These are phyloP conservation scores for Carabus problematicus DNA, from an alignment of 2,888 invertebrate species.

Conservation along the genomic window DNA sequence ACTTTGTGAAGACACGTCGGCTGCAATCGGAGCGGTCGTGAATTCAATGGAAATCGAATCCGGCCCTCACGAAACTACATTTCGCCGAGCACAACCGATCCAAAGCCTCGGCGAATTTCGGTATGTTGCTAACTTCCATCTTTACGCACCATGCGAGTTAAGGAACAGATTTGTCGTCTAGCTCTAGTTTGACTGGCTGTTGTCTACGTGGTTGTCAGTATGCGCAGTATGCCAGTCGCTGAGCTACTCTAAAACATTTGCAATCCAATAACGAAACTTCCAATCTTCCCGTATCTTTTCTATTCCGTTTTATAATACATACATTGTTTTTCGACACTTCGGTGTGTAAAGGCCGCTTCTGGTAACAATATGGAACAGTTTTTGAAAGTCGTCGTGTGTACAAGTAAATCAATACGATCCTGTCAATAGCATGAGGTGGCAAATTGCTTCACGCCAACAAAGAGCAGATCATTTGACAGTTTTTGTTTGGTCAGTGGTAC, in stretches of 20 bases:
- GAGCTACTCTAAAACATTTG: conserved; percentile 5
- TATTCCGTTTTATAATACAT: conserved; percentile 6
- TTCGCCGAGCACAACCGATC: conserved; percentile 29
- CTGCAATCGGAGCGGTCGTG: conserved; percentile 21
- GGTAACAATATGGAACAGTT: conserved; percentile 29
- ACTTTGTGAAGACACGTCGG: conserved; percentile 27
- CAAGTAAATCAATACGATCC: conserved; percentile 35
- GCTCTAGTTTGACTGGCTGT: too few species aligned
- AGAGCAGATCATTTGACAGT: conserved; percentile 23
- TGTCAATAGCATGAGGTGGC: conserved; percentile 30
- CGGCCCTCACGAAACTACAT: conserved; percentile 34
- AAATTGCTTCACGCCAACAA: conserved; percentile 24
- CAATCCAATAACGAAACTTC: conserved; percentile 11
- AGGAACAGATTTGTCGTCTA: conserved; percentile 12
- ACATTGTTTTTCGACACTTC: not conserved
- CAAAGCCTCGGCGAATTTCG: conserved; percentile 12
- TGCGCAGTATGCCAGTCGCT: conserved; percentile 5
- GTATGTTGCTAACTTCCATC: conserved; percentile 7
- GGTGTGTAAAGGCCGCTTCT: conserved; percentile 10
- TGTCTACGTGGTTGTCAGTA: too few species aligned
- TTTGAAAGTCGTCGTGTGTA: conserved; percentile 24
- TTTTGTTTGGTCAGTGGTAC: conserved; percentile 20
- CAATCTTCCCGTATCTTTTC: conserved; percentile 8
- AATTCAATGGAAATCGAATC: conserved; percentile 35
- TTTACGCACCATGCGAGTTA: conserved; percentile 16